Base-by-base conservation (phyloP, 2,113 vertebrate species). In the Anoura caudifer region DNA sequence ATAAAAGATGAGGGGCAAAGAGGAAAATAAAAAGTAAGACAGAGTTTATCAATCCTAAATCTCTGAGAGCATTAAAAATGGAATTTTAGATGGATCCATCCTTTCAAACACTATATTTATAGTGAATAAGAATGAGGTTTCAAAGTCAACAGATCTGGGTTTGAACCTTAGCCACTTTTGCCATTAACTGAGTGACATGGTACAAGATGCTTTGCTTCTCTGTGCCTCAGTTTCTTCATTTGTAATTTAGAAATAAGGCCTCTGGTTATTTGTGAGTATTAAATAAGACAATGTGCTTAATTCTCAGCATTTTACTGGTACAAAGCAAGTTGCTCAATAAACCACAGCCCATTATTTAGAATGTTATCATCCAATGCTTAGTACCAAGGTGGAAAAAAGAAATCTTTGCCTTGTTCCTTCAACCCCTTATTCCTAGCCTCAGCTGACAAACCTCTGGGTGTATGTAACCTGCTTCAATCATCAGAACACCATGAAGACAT, bases 201-300 rank as follows among this genome's bases (percentile, higher is more conserved):
- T 4, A 1, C 20, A 47, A 76, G 28, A 82, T 28, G 38, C 16
- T 63, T 31, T 19, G 3, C 11, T 61, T 80, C 52, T 80, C 31
- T 56, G 2, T 63, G 54, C 63, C 94, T 95, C 73, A 7, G 75
- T 90, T 61, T 95, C 72, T 38, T 81, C 76, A 76, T 54, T 17
- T 77, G 43, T 67, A 56, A 36, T 41, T 41, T 5, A 19, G 52
- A 69, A 24, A 75, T 45, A 67, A 90, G 72, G 41, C 7, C 65
- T 81, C 52, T 1, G 47, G 36, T 65, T 63, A 77, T 13, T 36
- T 82, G 12, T 5, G 38, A 93, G 72, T 19, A 80, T 85, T 61
- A 73, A 95, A 81, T 77, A 17, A 63, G 41, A 95, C 50, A 33
- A 88, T 63, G n/a, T 47, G 43, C 24, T 54, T 87, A 84, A 10